Base-by-base conservation (phyloP, 1,140 invertebrate genomes). In the Lucilia cuprina region DNA sequence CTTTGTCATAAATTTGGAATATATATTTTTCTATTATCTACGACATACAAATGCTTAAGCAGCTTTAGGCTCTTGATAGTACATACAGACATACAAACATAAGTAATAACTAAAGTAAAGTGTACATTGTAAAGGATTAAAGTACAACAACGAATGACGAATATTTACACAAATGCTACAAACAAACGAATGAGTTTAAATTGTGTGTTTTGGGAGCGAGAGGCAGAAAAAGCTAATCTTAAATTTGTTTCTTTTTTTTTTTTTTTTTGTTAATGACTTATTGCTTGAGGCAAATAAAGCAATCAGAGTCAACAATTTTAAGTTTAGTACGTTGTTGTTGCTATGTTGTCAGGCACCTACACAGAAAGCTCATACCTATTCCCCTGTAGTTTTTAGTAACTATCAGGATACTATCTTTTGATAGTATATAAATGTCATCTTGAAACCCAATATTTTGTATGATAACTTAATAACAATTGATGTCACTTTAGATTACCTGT, bases 251-350 rank as follows among this genome's bases (percentile, higher is more conserved):
- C n/a, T n/a, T n/a, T n/a, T n/a, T n/a, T n/a, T n/a, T n/a, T n/a
- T n/a, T n/a, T n/a, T n/a, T 83, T 84, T 82, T 55, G 78, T 82
- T 84, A 84, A 84, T 84, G 84, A 84, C 84, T 84, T 84, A 82
- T 82, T 70, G 80, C 84, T 80, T 41, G 78, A 41, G 19, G 84
- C 84, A 82, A 74, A 82, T 65, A 84, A 84, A 84, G 78, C 78
- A 84, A 84, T 84, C 84, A 84, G 55, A 35, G 80, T 70, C 65
- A 70, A 70, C 19, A 19, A 70, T 70, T 70, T 70, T 55, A 55
- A 30, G 25, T 30, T 30, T 30, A 30, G 25, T 30, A 30, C 3
- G 25, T 55, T 55, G 50, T 55, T 4, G 49, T 19, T 17, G 60
- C 14, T 70, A 21, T 19, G 65, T n/a, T 8, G 19, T n/a, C 19